Base-by-base conservation (phyloP, 1,140 invertebrate species). In the Kradibia gibbosae region DNA sequence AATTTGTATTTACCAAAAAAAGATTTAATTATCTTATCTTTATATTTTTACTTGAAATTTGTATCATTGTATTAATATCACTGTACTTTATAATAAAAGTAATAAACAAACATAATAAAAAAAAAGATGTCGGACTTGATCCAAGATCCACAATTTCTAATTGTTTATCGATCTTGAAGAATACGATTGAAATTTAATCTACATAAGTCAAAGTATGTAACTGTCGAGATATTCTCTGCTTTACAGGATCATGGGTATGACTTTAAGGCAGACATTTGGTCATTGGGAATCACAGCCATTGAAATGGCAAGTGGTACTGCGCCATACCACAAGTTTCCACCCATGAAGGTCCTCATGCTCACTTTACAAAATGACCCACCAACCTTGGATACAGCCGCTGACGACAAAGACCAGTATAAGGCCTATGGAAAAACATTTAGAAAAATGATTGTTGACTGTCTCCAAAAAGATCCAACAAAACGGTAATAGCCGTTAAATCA, bases 211-310 rank as follows among this genome's bases (percentile, higher is more conserved):
- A 81, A n/a, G 22, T n/a, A 36, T 62, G 34, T 80, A 80, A 80
- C 39, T 80, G 70, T 55, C 31, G 31, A 80, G 28, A 62, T 15
- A 15, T 80, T 80, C 50, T 60, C 0, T 60, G 85, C 76, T 83
- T 91, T 87, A 83, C 89, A 96, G 96, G 97, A 99, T 87, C 97
- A 98, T 89, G 99, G 99, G 0, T 99, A 99, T 89, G 98, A 99
- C 91, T 99, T 98, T 91, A 99, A 99, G 92, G 99, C 98, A n/a
- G 99, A 99, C 88, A 99, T 99, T 83, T 99, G 99, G 99, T 99
- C 98, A 39, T 96, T 99, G 91, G 99, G 99, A 39, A 99, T 99
- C 80, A 99, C 98, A 0, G 98, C 98, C 0, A 99, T 99, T 85
- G 99, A 99, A 92, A 95, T 99, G 94, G 98, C 98, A 0, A 99